Conservation (phyloP, 2,797 vertebrate species). For the Sorex maritimensis region DNA sequence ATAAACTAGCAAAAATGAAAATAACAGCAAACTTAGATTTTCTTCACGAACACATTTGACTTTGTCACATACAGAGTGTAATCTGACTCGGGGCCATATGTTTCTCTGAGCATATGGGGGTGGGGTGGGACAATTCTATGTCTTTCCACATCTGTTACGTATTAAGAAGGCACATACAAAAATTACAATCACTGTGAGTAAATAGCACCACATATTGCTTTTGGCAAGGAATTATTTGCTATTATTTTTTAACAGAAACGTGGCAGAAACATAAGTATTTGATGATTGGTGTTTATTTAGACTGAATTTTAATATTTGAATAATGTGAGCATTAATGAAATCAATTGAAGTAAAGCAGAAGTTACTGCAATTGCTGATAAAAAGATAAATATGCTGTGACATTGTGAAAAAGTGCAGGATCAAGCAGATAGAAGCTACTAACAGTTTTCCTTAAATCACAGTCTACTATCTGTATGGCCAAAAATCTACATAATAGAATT, state of each 20-base stretch:
- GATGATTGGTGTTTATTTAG: conserved; percentile 67
- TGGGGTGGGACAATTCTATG: conserved; percentile 70
- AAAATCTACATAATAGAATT: not conserved
- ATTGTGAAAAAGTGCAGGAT: not conserved
- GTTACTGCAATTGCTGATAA: conserved; percentile 7
- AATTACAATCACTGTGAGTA: conserved; percentile 82
- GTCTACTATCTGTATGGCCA: not conserved
- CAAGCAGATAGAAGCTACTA: not conserved
- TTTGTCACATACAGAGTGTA: conserved; percentile 60
- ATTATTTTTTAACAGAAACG: conserved; percentile 73
- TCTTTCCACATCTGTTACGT: conserved; percentile 87
- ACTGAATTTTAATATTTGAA: conserved; percentile 69
- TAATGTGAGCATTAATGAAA: conserved; percentile 37
- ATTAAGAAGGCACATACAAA: conserved; percentile 86
- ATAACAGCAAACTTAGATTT: conserved; percentile 56
- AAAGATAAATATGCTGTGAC: not conserved
- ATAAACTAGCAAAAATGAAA: conserved; percentile 30
- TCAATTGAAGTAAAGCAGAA: conserved; percentile 51
- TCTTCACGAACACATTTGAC: conserved; percentile 52
- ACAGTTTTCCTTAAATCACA: not conserved
- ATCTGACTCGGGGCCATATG: conserved; percentile 78
- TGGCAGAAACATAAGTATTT: conserved; percentile 68
- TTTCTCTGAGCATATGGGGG: conserved; percentile 69
- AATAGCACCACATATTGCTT: conserved; percentile 82
- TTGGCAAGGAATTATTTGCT: conserved; percentile 80